A percentile compares a stretch with the other conserved stretches of the same genome.
Conservation (phyloP, 2,797 vertebrate genomes). For the Balearica regulorum region DNA sequence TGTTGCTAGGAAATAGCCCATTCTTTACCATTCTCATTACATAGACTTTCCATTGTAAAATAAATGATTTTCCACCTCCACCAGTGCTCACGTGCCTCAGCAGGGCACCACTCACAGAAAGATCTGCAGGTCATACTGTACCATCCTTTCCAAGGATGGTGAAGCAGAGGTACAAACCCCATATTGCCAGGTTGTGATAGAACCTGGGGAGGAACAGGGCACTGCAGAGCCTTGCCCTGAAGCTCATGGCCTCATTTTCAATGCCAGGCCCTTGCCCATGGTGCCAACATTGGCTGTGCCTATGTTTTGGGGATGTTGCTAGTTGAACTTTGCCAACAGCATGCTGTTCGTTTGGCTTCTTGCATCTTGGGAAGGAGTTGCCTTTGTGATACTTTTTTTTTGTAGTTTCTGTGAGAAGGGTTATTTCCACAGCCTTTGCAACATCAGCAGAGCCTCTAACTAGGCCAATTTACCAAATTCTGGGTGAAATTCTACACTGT, state of each 20-base stretch:
- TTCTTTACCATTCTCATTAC: not conserved
- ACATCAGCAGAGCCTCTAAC: not conserved
- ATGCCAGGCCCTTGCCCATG: not conserved
- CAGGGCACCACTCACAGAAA: not conserved
- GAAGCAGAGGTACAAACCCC: not conserved
- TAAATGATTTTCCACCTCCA: not conserved
- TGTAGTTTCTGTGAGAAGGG: not conserved
- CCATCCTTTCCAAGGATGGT: fast-evolving
- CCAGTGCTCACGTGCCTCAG: not conserved
- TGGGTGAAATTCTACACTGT: not conserved
- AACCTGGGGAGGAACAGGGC: not conserved
- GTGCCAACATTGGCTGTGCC: not conserved
- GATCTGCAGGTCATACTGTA: not conserved
- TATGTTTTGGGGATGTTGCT: fast-evolving
- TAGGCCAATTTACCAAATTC: not conserved
- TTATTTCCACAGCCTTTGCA: not conserved
- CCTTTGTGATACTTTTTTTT: not conserved
- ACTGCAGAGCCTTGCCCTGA: not conserved
- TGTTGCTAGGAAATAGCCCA: not conserved
- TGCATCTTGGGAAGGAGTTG: not conserved
- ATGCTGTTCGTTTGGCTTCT: not conserved
- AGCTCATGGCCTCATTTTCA: not conserved
- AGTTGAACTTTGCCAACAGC: not conserved
- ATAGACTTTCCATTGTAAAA: not conserved
- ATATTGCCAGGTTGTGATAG: not conserved